These are phyloP conservation scores for Phoebastria nigripes DNA, from an alignment of 2,797 vertebrate species.

Conservation along the genomic window DNA sequence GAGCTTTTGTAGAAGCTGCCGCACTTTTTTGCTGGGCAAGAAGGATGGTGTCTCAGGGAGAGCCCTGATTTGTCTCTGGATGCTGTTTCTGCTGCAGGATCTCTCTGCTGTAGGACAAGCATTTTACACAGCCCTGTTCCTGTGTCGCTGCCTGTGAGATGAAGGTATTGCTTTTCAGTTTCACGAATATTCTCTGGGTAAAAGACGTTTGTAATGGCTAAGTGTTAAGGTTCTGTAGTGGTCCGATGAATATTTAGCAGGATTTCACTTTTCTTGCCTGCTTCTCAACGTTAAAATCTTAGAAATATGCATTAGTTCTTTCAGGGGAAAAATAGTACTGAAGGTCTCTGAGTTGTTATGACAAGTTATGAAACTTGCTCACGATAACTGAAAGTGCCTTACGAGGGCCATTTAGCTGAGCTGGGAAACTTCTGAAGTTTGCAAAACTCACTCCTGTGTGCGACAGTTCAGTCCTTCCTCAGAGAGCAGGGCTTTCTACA, in stretches of 20 bases:
- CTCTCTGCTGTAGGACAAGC: neutral
- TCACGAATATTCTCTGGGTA: neutral
- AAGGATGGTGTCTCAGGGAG: neutral
- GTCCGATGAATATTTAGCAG: neutral
- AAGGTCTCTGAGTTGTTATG: neutral
- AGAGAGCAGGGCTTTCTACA: neutral
- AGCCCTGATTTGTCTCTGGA: neutral
- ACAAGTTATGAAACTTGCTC: slow-evolving; percentile 1
- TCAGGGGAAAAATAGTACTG: neutral
- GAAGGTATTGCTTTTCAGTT: neutral
- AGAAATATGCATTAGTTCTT: neutral
- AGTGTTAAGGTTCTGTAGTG: neutral
- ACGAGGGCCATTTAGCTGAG: neutral
- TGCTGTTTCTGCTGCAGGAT: neutral
- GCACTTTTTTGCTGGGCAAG: neutral
- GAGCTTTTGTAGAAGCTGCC: neutral
- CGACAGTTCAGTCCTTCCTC: neutral
- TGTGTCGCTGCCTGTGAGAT: neutral
- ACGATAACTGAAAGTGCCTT: neutral
- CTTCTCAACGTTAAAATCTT: neutral
- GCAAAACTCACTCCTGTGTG: neutral
- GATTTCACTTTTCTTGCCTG: neutral
- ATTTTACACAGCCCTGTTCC: neutral
- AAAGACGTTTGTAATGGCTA: neutral
- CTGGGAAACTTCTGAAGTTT: neutral